phyloP scores from a whole-genome alignment of 2,888 invertebrate genomes.

The Anarsia innoxiella region DNA sequence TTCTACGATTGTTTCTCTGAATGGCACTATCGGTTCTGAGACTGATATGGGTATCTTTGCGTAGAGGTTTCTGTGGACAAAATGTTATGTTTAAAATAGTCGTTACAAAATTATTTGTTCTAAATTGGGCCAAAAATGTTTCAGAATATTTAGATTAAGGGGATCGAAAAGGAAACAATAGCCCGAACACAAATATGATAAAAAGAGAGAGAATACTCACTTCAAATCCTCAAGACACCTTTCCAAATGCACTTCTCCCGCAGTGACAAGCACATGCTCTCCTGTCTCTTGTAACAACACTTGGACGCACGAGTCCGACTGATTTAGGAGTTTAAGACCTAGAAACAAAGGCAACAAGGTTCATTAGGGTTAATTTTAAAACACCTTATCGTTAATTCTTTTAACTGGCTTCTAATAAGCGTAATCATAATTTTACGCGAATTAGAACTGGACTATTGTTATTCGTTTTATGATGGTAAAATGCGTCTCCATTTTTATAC shows the following conservation, averaged over 20 bases:
- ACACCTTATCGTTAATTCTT: no score
- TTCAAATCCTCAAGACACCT: constrained; percentile 95
- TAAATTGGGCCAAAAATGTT: no score
- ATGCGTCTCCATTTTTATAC: no score
- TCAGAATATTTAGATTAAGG: no score
- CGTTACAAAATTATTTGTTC: no score
- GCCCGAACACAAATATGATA: neutral
- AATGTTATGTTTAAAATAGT: no score
- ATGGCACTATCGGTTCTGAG: constrained; percentile 97
- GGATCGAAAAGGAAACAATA: neutral
- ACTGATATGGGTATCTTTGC: constrained; percentile 91
- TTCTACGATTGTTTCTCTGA: constrained; percentile 93
- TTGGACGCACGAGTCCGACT: constrained; percentile 95
- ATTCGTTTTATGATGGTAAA: no score
- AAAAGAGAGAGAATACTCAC: constrained; percentile 34
- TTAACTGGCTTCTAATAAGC: no score
- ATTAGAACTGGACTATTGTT: no score
- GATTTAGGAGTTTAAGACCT: constrained; percentile 90
- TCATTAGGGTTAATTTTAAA: no score
- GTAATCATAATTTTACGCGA: no score
- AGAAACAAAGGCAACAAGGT: no score
- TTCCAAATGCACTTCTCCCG: constrained; percentile 97
- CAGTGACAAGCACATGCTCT: constrained; percentile 94
- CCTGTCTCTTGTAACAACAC: constrained; percentile 94
- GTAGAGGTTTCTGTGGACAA: constrained; percentile 76